Conservation (phyloP, 1,140 invertebrate species). For the Caerostris darwini region DNA sequence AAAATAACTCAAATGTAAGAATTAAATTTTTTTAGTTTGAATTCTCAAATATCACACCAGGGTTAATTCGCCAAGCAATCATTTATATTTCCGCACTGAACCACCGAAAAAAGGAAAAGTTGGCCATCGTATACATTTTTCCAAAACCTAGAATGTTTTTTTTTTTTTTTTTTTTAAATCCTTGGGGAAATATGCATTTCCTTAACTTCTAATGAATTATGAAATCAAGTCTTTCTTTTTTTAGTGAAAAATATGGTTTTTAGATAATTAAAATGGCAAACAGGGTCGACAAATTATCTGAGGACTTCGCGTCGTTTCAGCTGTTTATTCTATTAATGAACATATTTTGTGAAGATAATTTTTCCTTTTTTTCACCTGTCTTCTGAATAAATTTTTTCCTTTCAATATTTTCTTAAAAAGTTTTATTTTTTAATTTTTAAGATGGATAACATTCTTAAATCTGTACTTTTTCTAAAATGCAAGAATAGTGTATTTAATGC, state of each 20-base stretch:
- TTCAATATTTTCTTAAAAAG: neutral
- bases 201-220: neutral
- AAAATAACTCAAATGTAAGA: too few species aligned
- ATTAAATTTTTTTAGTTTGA: neutral
- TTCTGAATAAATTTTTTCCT: neutral
- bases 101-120: neutral
- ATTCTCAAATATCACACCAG: neutral
- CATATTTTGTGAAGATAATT: neutral
- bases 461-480: neutral
- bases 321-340: conserved; percentile 7
- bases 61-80: neutral
- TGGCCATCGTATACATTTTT: neutral
- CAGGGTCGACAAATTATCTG: neutral
- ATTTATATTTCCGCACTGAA: neutral
- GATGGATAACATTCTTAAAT: neutral
- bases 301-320: neutral
- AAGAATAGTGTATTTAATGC: neutral
- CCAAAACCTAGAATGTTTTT: neutral
- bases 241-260: neutral
- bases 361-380: neutral
- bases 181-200: neutral
- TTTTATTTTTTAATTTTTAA: neutral
- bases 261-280: conserved; percentile 20
- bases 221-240: neutral
- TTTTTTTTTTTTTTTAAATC: neutral